Evolutionary conservation across 2,797 vertebrate genomes (phyloP), one percentile per base, ranked within the genome.

Genomic region (Poecilia picta): DNA sequence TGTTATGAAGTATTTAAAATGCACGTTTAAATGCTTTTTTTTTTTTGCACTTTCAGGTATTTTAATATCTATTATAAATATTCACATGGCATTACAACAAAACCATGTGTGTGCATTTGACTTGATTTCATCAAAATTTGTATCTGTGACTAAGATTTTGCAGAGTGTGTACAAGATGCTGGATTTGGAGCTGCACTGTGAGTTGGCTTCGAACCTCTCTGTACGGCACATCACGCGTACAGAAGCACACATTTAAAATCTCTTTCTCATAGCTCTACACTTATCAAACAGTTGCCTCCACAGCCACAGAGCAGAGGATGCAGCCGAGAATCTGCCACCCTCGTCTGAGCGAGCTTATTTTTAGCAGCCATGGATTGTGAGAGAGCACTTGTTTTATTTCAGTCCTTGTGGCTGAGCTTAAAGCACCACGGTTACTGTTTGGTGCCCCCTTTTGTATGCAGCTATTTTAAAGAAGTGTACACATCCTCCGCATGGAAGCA

Each of bases 361-460:
- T 95, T 95, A 95, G 93, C 93, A 87, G 78, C 72, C 89, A 84
- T 88, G 90, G 94, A 94, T 92, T 92, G 92, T 92, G 92, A 93
- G 89, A 91, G 93, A 93, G 91, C 91, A 91, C 92, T 94, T 94
- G 93, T 94, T 94, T 95, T 93, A 94, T 95, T 95, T 93, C 90
- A 88, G 93, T 92, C 89, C 90, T 90, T 83, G 87, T 87, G 86
- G 91, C 93, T 92, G 83, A 84, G 92, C 91, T 91, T 91, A 86
- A 92, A 95, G 93, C 88, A 89, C 88, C 90, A 90, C 89, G 91
- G 93, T 95, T 92, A 53, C 79, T 62, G 74, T 93, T 89, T 85
- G 88, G 82, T 90, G 88, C 88, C 90, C 89, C 71, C 73, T 88
- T 41, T 81, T 90, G 88, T 90, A 85, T 90, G 85, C 87, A 88